Evolutionary conservation across 2,113 vertebrate species (phyloP).

Genomic region (Pituophis catenifer): DNA sequence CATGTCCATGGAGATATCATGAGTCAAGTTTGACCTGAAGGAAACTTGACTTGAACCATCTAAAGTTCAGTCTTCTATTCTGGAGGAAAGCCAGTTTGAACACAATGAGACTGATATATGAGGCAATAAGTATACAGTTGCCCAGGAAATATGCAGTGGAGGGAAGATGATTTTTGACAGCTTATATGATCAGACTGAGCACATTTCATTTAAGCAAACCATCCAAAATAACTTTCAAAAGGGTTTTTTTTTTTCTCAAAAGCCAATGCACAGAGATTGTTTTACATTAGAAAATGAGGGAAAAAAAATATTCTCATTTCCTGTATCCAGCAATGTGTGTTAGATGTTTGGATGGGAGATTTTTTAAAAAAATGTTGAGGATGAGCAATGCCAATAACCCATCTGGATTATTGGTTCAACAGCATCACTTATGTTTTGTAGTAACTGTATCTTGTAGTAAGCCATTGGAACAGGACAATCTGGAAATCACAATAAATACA

Average conservation of each 20-base stretch:
- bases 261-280: background rate
- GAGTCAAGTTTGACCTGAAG: background rate
- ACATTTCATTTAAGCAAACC: slow-evolving; percentile 3
- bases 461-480: slow-evolving; percentile 10
- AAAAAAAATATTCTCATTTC: background rate
- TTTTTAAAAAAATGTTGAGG: background rate
- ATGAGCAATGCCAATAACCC: background rate
- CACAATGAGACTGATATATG: background rate
- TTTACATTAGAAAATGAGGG: background rate
- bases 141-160: background rate
- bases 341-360: background rate
- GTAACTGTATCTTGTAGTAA: background rate
- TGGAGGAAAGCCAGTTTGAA: background rate
- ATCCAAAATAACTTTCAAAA: background rate
- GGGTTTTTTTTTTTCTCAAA: background rate
- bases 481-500: background rate
- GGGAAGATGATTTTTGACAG: background rate
- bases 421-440: slow-evolving; percentile 2
- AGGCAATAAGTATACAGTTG: background rate
- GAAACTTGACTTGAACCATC: background rate
- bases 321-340: background rate
- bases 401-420: slow-evolving; percentile 6
- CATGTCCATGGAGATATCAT: background rate
- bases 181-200: background rate
- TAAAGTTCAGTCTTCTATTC: background rate